phyloP scores from a whole-genome alignment of 2,797 vertebrate species.

The Sphenopsis melanotis region DNA sequence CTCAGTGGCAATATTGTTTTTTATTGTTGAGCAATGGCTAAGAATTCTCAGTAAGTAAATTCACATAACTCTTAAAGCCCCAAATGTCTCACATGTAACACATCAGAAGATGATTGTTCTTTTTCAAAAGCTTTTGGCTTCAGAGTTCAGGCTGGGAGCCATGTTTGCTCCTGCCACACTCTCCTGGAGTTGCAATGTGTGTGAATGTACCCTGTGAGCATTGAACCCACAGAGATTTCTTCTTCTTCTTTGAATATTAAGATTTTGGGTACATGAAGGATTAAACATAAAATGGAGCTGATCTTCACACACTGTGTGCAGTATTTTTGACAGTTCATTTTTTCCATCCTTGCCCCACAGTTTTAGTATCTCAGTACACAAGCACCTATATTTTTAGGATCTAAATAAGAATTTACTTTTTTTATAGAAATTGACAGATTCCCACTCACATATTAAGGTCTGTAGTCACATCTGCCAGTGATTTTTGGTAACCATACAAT shows the following conservation, averaged over 20 bases:
- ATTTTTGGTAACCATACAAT: accelerated
- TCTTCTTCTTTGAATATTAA: neutral
- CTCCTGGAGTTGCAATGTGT: neutral
- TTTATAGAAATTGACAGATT: neutral
- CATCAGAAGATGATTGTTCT: neutral
- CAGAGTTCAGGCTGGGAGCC: neutral
- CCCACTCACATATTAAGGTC: neutral
- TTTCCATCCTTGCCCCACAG: neutral
- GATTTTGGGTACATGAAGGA: neutral
- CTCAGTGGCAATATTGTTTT: neutral
- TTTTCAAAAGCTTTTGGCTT: neutral
- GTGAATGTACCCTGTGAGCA: neutral
- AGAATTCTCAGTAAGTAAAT: neutral
- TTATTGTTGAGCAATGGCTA: neutral
- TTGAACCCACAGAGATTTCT: neutral
- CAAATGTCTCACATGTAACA: accelerated
- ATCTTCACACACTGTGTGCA: neutral
- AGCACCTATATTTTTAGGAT: neutral
- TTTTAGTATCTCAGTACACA: neutral
- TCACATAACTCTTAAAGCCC: neutral
- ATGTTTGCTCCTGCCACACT: neutral
- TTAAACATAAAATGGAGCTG: neutral
- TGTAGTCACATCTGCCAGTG: neutral
- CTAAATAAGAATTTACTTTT: neutral
- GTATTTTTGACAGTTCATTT: neutral